These are phyloP conservation scores for Lithophane semibrunnea DNA, from an alignment of 2,888 invertebrate species.

Conservation along the genomic window DNA sequence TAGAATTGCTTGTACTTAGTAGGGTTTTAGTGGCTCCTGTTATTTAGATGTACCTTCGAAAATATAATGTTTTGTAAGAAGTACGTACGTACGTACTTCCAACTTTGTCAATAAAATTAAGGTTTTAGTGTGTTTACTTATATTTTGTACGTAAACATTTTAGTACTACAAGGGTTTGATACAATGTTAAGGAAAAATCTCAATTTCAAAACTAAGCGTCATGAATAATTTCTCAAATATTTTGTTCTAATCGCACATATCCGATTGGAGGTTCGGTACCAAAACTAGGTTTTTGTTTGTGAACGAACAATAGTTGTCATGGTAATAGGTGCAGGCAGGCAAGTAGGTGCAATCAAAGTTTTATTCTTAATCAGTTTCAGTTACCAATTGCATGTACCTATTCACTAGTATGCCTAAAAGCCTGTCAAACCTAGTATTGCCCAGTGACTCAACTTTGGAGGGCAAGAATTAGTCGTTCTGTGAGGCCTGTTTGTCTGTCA, in stretches of 20 bases:
- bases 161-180: background rate
- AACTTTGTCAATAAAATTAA: background rate
- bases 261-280: too few species aligned
- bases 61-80: conserved; percentile 12
- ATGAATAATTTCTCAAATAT: too few species aligned
- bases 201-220: too few species aligned
- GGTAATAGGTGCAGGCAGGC: background rate
- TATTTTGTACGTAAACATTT: background rate
- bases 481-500: background rate
- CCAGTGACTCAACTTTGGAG: background rate
- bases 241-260: too few species aligned
- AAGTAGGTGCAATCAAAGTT: background rate
- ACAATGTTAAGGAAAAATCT: background rate
- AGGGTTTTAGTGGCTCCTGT: conserved; percentile 28
- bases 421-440: background rate
- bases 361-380: background rate
- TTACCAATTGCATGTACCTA: too few species aligned
- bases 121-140: background rate
- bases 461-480: background rate
- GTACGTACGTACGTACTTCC: background rate
- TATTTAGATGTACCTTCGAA: conserved; percentile 42
- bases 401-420: background rate
- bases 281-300: conserved; percentile 1
- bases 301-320: background rate
- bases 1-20: conserved; percentile 45